phyloP scores from a whole-genome alignment of 2,797 vertebrate genomes.

The Nannoperca australis region DNA sequence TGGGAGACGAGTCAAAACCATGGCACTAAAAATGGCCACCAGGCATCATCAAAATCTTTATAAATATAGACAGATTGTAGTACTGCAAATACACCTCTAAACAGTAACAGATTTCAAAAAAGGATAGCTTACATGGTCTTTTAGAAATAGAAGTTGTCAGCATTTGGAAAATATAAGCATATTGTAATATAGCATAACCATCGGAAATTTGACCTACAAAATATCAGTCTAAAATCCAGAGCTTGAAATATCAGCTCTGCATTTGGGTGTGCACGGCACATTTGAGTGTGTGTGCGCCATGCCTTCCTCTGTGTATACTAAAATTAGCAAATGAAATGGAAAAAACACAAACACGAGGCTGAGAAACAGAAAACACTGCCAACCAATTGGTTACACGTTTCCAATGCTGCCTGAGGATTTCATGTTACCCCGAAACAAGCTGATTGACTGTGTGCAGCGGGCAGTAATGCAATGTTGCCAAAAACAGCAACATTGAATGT shows the following conservation, averaged over 20 bases:
- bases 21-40: neutral
- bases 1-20: constrained; percentile 15
- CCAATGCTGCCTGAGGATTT: neutral
- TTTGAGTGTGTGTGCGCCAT: neutral
- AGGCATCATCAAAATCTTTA: neutral
- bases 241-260: neutral
- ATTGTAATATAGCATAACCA: neutral
- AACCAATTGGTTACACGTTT: constrained; percentile 4
- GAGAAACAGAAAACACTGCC: neutral
- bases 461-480: neutral
- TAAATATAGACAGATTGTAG: neutral
- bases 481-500: neutral
- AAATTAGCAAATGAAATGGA: neutral
- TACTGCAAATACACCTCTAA: neutral
- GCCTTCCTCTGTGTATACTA: neutral
- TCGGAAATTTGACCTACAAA: neutral
- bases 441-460: neutral
- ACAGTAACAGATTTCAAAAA: neutral
- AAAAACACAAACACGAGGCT: neutral
- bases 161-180: neutral
- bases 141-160: neutral
- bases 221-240: neutral
- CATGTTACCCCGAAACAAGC: neutral
- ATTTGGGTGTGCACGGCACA: neutral
- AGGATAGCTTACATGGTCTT: neutral